Evolutionary conservation across 1,140 invertebrate species (phyloP).

Genomic region (Tyrophagus putrescentiae): DNA sequence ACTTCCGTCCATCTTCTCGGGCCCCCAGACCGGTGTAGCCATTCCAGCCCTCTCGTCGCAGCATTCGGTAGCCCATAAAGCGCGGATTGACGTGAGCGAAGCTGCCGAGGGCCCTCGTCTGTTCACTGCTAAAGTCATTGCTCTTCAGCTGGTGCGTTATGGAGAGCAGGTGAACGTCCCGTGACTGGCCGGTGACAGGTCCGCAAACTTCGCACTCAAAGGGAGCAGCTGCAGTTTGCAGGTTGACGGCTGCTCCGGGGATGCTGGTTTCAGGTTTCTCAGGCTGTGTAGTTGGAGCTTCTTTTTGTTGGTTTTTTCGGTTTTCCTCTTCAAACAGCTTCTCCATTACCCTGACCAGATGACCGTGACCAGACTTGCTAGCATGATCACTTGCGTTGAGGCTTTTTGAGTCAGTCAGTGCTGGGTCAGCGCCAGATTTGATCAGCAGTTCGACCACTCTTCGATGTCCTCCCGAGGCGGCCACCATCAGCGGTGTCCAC

Average conservation of each 20-base stretch:
- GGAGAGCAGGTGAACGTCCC: background rate
- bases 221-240: background rate
- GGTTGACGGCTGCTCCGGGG: background rate
- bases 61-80: background rate
- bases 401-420: background rate
- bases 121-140: background rate
- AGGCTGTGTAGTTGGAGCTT: too few relatives aligned
- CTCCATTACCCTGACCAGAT: background rate
- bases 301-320: too few relatives aligned
- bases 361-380: background rate
- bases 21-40: background rate
- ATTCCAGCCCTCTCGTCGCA: background rate
- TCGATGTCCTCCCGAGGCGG: background rate
- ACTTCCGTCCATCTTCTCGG: background rate
- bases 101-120: background rate
- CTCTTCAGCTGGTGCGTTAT: conserved; percentile 3
- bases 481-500: conserved; percentile 1
- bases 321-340: background rate
- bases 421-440: background rate
- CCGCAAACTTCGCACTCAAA: background rate
- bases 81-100: background rate
- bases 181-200: background rate
- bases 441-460: background rate
- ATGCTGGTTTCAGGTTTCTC: too few relatives aligned
- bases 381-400: background rate